Evolutionary conservation across 2,888 invertebrate species (phyloP), one percentile per base, ranked within the genome.

Genomic region (Dryococelus australis): DNA sequence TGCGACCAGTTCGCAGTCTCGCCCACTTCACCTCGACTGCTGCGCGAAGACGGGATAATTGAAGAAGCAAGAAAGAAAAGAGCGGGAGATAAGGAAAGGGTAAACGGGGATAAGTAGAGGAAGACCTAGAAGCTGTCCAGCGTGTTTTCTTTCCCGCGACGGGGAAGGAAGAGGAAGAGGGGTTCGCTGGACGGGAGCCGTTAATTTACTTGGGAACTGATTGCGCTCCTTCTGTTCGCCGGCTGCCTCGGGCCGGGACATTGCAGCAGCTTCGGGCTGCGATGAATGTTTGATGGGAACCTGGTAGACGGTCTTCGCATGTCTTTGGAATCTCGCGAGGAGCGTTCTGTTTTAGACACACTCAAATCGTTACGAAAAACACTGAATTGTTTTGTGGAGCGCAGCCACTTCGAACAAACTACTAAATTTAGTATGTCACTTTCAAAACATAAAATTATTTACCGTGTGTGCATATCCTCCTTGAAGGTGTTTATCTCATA

Each of bases 131-230:
- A 24, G 65, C 20, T 12, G 6, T 65, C 65, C 65, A 24, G n/a
- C 24, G 65, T 65, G 65, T 65, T 65, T 65, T 65, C 65, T 65
- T 65, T 65, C 65, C 12, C 13, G 1, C 12, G 51, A 3, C 13
- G 4, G 13, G 51, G 51, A 6, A 20, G 51, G 20, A 8, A 8
- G 20, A 51, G 0, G n/a, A n/a, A n/a, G n/a, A n/a, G 8, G 51
- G 51, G 51, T 35, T 35, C 35, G 35, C 35, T 35, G 35, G 47
- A 47, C 47, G 47, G 35, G 47, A 8, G 20, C n/a, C 65, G 65
- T 65, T 65, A 65, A 65, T 65, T n/a, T 65, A 65, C 65, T n/a
- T 20, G 65, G 65, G 65, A 65, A 65, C 65, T 65, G 65, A 65
- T n/a, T 65, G 65, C 65, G 24, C 24, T 9, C 65, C n/a, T 8